These are phyloP conservation scores for Cirrhinus mrigala DNA, from an alignment of 2,797 vertebrate genomes.

Conservation along the genomic window DNA sequence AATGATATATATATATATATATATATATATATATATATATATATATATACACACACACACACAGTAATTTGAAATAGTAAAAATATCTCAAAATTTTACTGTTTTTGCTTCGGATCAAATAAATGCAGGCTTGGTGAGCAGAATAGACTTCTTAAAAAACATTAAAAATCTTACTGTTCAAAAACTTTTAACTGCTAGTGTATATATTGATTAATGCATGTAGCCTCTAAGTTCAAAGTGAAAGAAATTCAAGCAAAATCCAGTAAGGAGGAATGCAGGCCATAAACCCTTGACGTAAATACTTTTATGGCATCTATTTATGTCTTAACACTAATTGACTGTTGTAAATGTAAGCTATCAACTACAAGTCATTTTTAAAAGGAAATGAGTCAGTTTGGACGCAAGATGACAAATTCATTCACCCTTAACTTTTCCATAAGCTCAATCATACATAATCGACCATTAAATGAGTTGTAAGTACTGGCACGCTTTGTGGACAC, in stretches of 20 bases:
- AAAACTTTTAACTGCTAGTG: too few relatives aligned
- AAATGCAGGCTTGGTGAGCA: too few relatives aligned
- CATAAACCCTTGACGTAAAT: constrained; percentile 77
- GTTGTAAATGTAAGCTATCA: constrained; percentile 29
- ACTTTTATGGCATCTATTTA: constrained; percentile 63
- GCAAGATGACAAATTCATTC: constrained; percentile 4
- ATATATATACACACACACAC: too few relatives aligned
- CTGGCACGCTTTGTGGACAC: background rate
- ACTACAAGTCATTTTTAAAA: constrained; percentile 16
- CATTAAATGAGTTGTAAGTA: background rate
- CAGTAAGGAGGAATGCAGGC: constrained; percentile 38
- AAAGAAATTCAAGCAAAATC: background rate
- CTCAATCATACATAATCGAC: background rate
- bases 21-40: too few relatives aligned
- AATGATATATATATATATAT: too few relatives aligned
- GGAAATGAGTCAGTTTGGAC: constrained; percentile 31
- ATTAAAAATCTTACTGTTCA: too few relatives aligned
- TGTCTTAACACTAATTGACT: constrained; percentile 22
- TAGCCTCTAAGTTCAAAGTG: background rate
- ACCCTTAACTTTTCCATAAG: constrained; percentile 11
- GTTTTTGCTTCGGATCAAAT: too few relatives aligned
- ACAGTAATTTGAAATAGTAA: too few relatives aligned
- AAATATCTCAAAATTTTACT: too few relatives aligned
- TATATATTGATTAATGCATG: too few relatives aligned
- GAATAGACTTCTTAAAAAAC: too few relatives aligned